phyloP scores from a whole-genome alignment of 2,888 invertebrate species.

The Mesorhabditis sp. region DNA sequence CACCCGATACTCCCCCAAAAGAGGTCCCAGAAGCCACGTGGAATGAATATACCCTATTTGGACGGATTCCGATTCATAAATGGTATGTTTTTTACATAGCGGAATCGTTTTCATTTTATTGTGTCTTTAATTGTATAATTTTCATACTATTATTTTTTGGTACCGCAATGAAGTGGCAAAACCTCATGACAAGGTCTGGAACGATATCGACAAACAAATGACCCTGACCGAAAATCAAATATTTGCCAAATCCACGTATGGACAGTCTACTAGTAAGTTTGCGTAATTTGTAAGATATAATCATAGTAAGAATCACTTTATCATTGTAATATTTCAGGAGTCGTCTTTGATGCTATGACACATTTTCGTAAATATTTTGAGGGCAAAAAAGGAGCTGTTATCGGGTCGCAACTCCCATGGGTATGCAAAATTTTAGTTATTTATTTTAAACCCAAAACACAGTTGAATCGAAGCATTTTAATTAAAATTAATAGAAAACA shows the following conservation, averaged over 20 bases:
- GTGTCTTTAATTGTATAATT: neutral
- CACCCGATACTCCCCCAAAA: neutral
- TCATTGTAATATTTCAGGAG: neutral
- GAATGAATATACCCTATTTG: neutral
- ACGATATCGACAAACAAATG: slow-evolving; percentile 4
- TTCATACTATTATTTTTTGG: neutral
- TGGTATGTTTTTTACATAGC: neutral
- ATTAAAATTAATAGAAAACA: no score
- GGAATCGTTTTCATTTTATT: no score
- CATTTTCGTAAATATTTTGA: neutral
- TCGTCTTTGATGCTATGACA: neutral
- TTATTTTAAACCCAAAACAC: neutral
- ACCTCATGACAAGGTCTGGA: neutral
- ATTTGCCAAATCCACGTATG: neutral
- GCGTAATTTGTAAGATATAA: neutral
- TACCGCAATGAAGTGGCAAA: neutral
- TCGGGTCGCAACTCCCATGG: neutral
- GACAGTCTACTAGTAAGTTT: neutral
- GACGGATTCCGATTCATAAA: neutral
- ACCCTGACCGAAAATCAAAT: neutral
- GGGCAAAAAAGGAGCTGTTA: slow-evolving; percentile 2
- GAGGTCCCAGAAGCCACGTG: neutral
- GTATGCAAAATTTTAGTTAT: neutral
- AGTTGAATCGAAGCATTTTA: neutral
- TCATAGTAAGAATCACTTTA: neutral